Conservation (phyloP, 2,113 vertebrate genomes). For the Prinia subflava region DNA sequence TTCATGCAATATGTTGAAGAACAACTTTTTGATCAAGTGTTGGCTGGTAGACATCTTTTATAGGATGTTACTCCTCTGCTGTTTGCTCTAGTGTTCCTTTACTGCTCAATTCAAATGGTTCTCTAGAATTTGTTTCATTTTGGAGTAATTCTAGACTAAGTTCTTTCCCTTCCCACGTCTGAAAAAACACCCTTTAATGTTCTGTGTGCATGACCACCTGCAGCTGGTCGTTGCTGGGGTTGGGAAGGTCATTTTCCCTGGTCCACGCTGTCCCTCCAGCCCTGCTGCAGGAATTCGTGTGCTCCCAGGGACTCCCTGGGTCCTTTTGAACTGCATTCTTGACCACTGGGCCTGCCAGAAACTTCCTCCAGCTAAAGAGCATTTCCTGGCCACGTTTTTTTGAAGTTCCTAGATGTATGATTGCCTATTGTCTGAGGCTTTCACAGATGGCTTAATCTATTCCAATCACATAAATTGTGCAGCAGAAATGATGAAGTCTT, state of each 20-base stretch:
- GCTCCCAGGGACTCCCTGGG: background rate
- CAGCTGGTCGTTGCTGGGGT: fast-evolving
- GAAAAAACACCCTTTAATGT: background rate
- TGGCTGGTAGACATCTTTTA: background rate
- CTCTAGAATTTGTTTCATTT: background rate
- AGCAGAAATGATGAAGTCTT: conserved; percentile 11
- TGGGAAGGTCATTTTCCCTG: background rate
- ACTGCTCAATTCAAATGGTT: background rate
- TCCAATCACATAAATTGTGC: conserved; percentile 43
- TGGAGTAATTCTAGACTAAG: background rate
- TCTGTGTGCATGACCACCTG: fast-evolving
- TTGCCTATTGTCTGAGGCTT: conserved; percentile 64
- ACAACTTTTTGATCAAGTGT: background rate
- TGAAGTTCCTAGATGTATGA: conserved; percentile 65
- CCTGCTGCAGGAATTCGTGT: background rate
- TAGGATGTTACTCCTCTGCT: background rate
- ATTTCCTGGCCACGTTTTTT: conserved; percentile 59
- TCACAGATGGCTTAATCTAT: conserved; percentile 57
- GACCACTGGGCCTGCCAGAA: conserved; percentile 56
- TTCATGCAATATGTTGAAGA: background rate
- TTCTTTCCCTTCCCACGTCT: background rate
- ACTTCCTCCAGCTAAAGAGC: conserved; percentile 61
- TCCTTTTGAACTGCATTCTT: conserved; percentile 55
- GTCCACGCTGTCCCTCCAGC: background rate
- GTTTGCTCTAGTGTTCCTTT: background rate